These are phyloP conservation scores for Ptychadena robeensis DNA, from an alignment of 2,797 vertebrate species.

Conservation along the genomic window DNA sequence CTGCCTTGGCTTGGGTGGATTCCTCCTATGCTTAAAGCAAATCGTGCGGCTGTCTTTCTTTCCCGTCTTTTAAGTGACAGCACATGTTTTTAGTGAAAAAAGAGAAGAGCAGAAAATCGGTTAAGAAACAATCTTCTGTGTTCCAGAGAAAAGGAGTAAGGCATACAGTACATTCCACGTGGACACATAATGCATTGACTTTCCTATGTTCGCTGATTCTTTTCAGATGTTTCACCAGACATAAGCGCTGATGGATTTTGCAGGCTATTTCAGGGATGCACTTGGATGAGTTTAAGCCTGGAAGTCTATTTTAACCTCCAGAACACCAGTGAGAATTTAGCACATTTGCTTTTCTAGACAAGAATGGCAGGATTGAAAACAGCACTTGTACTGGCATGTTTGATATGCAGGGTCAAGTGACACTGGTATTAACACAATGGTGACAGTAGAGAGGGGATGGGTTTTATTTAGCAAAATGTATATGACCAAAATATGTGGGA, in stretches of 20 bases:
- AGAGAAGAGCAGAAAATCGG: no score
- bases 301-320: conserved; percentile 43
- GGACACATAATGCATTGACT: neutral
- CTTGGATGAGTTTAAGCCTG: conserved; percentile 20
- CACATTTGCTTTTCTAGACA: conserved; percentile 25
- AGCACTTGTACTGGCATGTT: neutral
- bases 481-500: neutral
- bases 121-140: neutral
- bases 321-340: conserved; percentile 21
- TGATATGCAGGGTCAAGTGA: neutral
- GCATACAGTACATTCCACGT: conserved; percentile 37
- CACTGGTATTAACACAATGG: neutral
- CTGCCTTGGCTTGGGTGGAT: conserved; percentile 10
- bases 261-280: conserved; percentile 36
- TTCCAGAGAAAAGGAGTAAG: neutral
- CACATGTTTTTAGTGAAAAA: conserved; percentile 12
- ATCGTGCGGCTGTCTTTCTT: neutral
- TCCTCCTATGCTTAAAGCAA: conserved; percentile 14
- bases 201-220: conserved; percentile 7
- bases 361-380: conserved; percentile 16
- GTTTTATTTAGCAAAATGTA: neutral
- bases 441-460: neutral
- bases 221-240: conserved; percentile 29
- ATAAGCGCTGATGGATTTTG: conserved; percentile 34
- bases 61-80: conserved; percentile 9